Evolutionary conservation across 2,888 invertebrate genomes (phyloP), one percentile per base, ranked within the genome.

Genomic region (Eupithecia subfuscata): DNA sequence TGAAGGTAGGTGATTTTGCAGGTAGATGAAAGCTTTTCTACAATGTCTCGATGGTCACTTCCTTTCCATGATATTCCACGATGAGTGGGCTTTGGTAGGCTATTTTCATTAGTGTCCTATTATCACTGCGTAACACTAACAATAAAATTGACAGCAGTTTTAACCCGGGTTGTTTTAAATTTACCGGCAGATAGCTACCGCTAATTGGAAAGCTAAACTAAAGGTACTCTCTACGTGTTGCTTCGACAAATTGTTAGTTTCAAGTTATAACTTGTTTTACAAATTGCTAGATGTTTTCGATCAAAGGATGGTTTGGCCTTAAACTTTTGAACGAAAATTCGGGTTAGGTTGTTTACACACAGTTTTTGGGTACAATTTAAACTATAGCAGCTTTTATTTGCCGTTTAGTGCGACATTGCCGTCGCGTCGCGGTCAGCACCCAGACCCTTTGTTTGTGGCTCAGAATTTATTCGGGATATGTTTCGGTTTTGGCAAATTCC

Each of bases 291-390:
- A 89, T 86, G 88, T 87, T 89, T 89, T 85, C 88, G 88, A 90
- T 89, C 86, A 43, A 60, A 73, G 84, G 87, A 88, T 89, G 90
- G 89, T 90, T 88, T 88, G 89, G 89, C 92, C 91, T 91, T 90
- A 90, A 90, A 89, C 86, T 87, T 86, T 81, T 83, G 84, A 85
- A 87, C 89, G 86, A 83, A 90, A 92, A 92, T 88, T 94, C 91
- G 80, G 80, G 78, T 85, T 84, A 89, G 91, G 91, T 92, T 92
- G 94, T 93, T 92, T 93, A 90, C 90, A 88, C 89, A 89, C 89
- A 92, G 91, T 93, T 93, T 94, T 93, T 92, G 94, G 77, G 82
- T 87, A 90, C 91, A 93, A 93, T 93, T 95, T 93, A 93, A 93
- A 94, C 94, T 92, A 93, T 92, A 87, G 90, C 86, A 79, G 92